Conservation (phyloP, 1,140 invertebrate genomes). For the Drosophila simulans region DNA sequence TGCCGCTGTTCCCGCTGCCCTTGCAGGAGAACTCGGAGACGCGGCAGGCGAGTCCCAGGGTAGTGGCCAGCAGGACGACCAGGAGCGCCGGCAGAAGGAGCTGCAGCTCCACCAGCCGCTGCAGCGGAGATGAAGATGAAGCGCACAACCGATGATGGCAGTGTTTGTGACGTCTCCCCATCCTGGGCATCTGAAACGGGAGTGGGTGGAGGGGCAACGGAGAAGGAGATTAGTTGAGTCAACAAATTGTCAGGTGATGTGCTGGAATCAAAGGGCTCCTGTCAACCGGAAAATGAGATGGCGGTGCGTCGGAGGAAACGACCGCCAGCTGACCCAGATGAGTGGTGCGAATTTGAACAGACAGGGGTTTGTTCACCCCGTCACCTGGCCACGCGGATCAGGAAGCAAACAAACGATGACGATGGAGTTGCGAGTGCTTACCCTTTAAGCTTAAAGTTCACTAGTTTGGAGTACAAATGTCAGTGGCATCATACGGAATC, state of each 20-base stretch:
- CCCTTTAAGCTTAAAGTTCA: not conserved
- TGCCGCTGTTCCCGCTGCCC: constrained; percentile 87
- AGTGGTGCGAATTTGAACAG: constrained; percentile 4
- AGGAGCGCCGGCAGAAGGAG: constrained; percentile 52
- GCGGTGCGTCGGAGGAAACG: constrained; percentile 30
- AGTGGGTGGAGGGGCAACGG: not conserved
- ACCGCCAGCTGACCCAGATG: constrained; percentile 27
- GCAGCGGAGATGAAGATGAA: constrained; percentile 33
- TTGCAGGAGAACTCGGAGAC: constrained; percentile 93
- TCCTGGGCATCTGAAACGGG: constrained; percentile 41
- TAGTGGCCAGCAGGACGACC: constrained; percentile 49
- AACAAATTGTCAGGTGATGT: constrained; percentile 56
- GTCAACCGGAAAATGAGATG: constrained; percentile 50
- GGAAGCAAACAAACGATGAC: not conserved
- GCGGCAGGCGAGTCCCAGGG: constrained; percentile 86
- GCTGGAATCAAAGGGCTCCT: constrained; percentile 48
- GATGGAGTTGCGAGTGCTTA: not conserved
- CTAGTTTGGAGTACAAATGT: not conserved
- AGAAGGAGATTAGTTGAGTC: constrained; percentile 42
- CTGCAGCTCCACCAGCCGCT: constrained; percentile 37
- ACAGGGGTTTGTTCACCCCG: not conserved
- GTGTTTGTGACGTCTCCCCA: constrained; percentile 53
- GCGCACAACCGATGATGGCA: constrained; percentile 37
- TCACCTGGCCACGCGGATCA: not conserved
- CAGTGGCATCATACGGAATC: not conserved